These are phyloP conservation scores for Ranitomeya variabilis DNA, from an alignment of 2,113 vertebrate species.

Conservation along the genomic window DNA sequence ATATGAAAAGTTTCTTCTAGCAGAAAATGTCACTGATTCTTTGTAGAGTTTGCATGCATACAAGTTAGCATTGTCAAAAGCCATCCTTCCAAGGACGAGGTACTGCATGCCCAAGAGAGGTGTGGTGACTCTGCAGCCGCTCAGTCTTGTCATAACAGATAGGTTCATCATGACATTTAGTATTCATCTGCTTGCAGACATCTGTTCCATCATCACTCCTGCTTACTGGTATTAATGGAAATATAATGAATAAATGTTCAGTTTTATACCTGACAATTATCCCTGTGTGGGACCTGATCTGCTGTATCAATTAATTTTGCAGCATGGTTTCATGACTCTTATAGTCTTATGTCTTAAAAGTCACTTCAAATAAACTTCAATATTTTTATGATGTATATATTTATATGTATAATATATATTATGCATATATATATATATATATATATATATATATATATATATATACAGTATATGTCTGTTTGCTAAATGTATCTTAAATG, in stretches of 20 bases:
- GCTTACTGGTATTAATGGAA: constrained; percentile 65
- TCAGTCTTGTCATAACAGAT: constrained; percentile 85
- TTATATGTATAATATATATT: too few species aligned
- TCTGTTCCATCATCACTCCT: constrained; percentile 71
- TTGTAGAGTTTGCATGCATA: constrained; percentile 11
- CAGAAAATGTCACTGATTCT: background rate
- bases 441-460: too few species aligned
- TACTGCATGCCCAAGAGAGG: constrained; percentile 74
- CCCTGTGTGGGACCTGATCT: constrained; percentile 52
- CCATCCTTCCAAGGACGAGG: constrained; percentile 55
- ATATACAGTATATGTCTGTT: too few species aligned
- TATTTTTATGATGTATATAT: background rate
- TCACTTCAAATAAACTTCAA: background rate
- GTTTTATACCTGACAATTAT: constrained; percentile 56
- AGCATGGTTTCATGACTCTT: background rate
- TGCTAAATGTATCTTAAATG: too few species aligned
- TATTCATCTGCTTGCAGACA: constrained; percentile 76
- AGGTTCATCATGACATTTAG: constrained; percentile 80
- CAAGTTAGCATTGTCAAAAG: background rate
- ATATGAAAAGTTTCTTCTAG: background rate
- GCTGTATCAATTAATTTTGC: background rate
- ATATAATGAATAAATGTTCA: constrained; percentile 61
- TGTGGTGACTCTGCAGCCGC: constrained; percentile 79
- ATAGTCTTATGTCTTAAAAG: background rate
- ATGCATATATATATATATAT: too few species aligned